Conservation (phyloP, 2,113 vertebrate species). For the Turnix velox region DNA sequence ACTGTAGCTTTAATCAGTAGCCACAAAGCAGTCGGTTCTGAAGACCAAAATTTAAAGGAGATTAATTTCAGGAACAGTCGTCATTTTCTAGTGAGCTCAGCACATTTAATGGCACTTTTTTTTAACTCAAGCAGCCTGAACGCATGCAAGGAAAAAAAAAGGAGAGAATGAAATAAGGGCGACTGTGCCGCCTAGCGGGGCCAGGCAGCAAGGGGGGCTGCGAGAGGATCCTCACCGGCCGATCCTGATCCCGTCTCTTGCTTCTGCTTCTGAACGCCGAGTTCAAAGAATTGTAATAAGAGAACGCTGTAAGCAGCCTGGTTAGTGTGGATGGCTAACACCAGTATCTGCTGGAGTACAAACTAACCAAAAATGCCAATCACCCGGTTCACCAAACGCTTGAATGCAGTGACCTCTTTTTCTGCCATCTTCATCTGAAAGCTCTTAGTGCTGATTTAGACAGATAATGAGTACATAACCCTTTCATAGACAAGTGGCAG, state of each 20-base stretch:
- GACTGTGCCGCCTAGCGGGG: background rate
- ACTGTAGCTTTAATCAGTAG: background rate
- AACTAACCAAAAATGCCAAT: background rate
- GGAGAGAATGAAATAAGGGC: background rate
- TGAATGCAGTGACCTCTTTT: background rate
- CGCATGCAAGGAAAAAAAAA: background rate
- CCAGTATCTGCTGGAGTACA: background rate
- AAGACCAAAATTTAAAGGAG: background rate
- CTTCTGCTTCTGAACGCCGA: background rate
- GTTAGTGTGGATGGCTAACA: background rate
- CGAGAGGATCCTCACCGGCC: accelerated
- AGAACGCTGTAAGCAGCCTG: background rate
- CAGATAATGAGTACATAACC: background rate
- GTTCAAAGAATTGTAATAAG: background rate
- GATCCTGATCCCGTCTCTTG: background rate
- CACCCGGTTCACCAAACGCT: accelerated
- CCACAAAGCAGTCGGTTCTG: background rate
- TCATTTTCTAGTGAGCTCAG: background rate
- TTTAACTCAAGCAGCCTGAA: background rate
- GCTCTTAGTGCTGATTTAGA: background rate
- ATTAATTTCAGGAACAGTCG: background rate
- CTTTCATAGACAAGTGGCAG: background rate
- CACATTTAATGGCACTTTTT: background rate
- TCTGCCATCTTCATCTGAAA: background rate
- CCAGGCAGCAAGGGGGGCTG: background rate